These are phyloP conservation scores for Oreonectes daqikongensis DNA, from an alignment of 2,797 vertebrate species.

Conservation along the genomic window DNA sequence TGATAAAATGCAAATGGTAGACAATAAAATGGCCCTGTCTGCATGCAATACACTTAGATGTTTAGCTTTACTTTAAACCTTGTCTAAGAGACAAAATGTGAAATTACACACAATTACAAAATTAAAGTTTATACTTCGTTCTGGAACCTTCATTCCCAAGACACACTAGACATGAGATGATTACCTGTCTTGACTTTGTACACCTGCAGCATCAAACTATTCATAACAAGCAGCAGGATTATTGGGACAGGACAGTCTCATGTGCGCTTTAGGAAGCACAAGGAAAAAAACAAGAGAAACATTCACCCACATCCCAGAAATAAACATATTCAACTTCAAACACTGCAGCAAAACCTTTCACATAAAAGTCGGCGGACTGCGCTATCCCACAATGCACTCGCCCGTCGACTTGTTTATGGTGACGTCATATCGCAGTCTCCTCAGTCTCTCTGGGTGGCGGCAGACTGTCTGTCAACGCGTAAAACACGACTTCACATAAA, in stretches of 20 bases:
- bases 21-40: no score
- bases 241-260: neutral
- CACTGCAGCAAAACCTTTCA: neutral
- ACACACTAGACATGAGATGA: no score
- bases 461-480: slow-evolving; percentile 38
- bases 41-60: no score
- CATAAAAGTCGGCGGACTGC: slow-evolving; percentile 61
- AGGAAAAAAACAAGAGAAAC: neutral
- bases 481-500: slow-evolving; percentile 24
- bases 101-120: no score
- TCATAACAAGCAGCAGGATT: neutral
- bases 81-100: no score
- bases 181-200: neutral
- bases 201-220: neutral
- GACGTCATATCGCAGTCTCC: slow-evolving; percentile 64
- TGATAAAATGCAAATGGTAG: no score
- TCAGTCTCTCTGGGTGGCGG: slow-evolving; percentile 57
- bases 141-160: neutral
- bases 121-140: neutral
- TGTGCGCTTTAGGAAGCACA: neutral
- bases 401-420: slow-evolving; percentile 66
- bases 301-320: neutral
- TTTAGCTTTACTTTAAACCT: no score
- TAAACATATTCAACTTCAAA: neutral
- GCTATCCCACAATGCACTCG: slow-evolving; percentile 73